Evolutionary conservation across 2,113 vertebrate species (phyloP).

Genomic region (Halichoerus grypus): DNA sequence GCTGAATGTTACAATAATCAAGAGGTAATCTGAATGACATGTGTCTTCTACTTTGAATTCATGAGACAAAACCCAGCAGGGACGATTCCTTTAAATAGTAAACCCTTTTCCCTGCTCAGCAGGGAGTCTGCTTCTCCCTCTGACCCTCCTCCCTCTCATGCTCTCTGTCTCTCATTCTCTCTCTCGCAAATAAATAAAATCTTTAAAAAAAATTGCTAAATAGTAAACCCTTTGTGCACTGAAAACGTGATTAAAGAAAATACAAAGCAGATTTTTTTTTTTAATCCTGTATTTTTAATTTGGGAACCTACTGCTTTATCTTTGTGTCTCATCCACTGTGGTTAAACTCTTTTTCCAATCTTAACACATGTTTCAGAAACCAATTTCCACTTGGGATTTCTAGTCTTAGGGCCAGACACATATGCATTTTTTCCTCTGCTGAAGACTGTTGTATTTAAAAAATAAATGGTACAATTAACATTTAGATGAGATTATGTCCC

Average conservation of each 20-base stretch:
- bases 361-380: conserved; percentile 33
- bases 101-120: not conserved
- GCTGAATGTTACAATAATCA: not conserved
- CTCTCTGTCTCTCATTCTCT: too few species aligned
- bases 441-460: not conserved
- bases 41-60: not conserved
- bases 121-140: too few species aligned
- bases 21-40: not conserved
- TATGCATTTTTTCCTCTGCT: not conserved
- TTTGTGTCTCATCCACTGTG: not conserved
- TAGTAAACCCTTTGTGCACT: not conserved
- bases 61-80: not conserved
- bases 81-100: not conserved
- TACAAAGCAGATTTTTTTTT: not conserved
- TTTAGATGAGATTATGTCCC: not conserved
- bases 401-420: not conserved
- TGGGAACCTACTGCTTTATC: not conserved
- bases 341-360: conserved; percentile 18
- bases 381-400: conserved; percentile 21
- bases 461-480: conserved; percentile 17
- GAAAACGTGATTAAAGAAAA: not conserved
- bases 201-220: not conserved
- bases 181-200: too few species aligned
- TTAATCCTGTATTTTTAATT: not conserved
- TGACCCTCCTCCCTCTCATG: too few species aligned